Conservation (phyloP, 1,140 invertebrate species). For the Pseudomyrmex flavicornis region DNA sequence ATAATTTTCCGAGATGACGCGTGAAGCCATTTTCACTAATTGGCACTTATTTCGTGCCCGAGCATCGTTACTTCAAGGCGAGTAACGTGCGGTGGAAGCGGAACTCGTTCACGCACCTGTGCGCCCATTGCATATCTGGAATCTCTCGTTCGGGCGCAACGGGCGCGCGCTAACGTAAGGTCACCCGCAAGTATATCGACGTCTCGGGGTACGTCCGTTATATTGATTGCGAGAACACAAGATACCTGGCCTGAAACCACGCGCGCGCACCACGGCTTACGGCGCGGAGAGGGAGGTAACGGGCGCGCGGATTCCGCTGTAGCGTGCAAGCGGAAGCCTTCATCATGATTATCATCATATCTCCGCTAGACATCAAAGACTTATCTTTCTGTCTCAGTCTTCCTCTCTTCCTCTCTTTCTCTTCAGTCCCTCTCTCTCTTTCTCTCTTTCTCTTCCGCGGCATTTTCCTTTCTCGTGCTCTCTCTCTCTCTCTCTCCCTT, state of each 20-base stretch:
- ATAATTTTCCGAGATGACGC: conserved; percentile 16
- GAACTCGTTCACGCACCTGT: conserved; percentile 47
- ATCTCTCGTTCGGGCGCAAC: conserved; percentile 53
- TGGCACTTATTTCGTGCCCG: conserved; percentile 19
- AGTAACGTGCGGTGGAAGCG: neutral
- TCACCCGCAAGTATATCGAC: conserved; percentile 68
- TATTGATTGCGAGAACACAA: conserved; percentile 74
- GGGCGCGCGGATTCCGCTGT: conserved; percentile 68
- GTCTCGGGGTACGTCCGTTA: conserved; percentile 71
- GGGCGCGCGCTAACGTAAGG: conserved; percentile 45
- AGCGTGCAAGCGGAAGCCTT: conserved; percentile 74
- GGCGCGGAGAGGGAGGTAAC: conserved; percentile 37
- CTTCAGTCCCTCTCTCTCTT: conserved; percentile 16
- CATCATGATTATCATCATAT: conserved; percentile 80
- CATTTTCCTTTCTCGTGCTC: conserved; percentile 30
- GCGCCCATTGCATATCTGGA: conserved; percentile 45
- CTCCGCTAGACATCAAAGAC: conserved; percentile 80
- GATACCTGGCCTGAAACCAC: conserved; percentile 70
- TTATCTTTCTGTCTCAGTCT: conserved; percentile 69
- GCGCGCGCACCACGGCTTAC: conserved; percentile 60
- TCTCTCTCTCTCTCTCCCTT: neutral
- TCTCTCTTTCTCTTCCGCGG: neutral
- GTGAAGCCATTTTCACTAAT: conserved; percentile 30
- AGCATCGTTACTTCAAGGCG: too few species aligned
- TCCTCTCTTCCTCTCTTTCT: conserved; percentile 18